A percentile compares a stretch with the other conserved stretches of the same genome.
Evolutionary conservation across 1,140 invertebrate genomes (phyloP).

Genomic region (Papilio dardanus): DNA sequence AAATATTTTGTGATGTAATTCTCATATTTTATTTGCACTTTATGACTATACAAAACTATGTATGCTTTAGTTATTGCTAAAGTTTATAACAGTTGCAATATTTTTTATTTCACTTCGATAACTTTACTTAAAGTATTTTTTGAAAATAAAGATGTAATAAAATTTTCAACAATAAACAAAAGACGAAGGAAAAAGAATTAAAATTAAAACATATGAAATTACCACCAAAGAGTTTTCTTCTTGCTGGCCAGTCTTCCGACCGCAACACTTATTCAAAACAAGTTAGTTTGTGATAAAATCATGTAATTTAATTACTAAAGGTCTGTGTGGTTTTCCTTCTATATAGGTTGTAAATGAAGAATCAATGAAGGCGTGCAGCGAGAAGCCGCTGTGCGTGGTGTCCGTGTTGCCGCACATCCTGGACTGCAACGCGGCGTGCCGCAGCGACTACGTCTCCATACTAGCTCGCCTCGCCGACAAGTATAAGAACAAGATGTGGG

Average conservation of each 20-base stretch:
- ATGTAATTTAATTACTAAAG: too few species aligned
- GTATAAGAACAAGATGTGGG: slow-evolving; percentile 98
- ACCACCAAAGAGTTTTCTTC: too few species aligned
- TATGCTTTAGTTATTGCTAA: not conserved
- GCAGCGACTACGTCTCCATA: slow-evolving; percentile 93
- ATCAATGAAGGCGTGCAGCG: slow-evolving; percentile 90
- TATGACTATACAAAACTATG: not conserved
- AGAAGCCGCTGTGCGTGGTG: slow-evolving; percentile 96
- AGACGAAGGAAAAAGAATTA: too few species aligned
- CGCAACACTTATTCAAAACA: too few species aligned
- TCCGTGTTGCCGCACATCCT: slow-evolving; percentile 98
- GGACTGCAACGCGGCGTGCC: slow-evolving; percentile 97
- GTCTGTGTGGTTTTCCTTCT: not conserved
- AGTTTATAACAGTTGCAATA: not conserved
- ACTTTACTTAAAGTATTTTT: too few species aligned
- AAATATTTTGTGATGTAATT: slow-evolving; percentile 6
- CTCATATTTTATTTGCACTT: not conserved
- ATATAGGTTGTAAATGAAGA: slow-evolving; percentile 83
- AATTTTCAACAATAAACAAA: too few species aligned
- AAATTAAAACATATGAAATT: too few species aligned
- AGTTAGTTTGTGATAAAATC: too few species aligned
- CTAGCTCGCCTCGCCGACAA: slow-evolving; percentile 93
- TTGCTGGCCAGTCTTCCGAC: too few species aligned
- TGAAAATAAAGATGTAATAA: too few species aligned
- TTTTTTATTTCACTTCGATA: too few species aligned